phyloP scores from a whole-genome alignment of 2,113 vertebrate genomes.

The Gobius niger region DNA sequence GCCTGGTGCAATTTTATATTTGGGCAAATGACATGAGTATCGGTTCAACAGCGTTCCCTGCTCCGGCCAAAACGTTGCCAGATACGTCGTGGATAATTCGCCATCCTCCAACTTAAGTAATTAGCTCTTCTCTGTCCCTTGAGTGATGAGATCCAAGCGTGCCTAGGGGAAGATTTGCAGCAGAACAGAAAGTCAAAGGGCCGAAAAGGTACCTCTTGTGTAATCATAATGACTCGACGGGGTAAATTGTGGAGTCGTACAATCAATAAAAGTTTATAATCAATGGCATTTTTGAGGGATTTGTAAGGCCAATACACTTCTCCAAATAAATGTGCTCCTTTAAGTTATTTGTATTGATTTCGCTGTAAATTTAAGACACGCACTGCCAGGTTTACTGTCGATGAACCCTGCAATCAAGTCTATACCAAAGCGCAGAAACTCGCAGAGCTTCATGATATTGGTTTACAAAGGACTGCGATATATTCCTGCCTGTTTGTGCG shows the following conservation, averaged over 20 bases:
- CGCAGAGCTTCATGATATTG: background rate
- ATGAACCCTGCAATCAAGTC: background rate
- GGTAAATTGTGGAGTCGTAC: background rate
- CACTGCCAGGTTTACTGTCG: background rate
- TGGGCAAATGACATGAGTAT: background rate
- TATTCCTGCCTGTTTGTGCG: background rate
- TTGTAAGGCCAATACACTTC: constrained; percentile 9
- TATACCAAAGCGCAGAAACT: background rate
- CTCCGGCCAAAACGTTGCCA: background rate
- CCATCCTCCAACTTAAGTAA: background rate
- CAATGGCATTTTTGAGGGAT: background rate
- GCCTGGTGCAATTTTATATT: background rate
- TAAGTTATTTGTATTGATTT: constrained; percentile 11
- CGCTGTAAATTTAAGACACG: background rate
- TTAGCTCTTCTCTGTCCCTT: background rate
- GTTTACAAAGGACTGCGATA: background rate
- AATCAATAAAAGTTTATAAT: constrained; percentile 22
- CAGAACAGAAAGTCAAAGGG: background rate
- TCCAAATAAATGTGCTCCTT: constrained; percentile 8
- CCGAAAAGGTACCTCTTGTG: constrained; percentile 1
- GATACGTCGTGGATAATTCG: no score
- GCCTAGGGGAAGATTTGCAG: background rate
- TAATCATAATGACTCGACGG: background rate
- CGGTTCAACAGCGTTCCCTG: background rate
- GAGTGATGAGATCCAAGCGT: background rate